Percentiles rank a stretch among this genome's conserved stretches.
These are phyloP conservation scores for Scrobipalpa costella DNA, from an alignment of 2,888 invertebrate species.

Conservation along the genomic window DNA sequence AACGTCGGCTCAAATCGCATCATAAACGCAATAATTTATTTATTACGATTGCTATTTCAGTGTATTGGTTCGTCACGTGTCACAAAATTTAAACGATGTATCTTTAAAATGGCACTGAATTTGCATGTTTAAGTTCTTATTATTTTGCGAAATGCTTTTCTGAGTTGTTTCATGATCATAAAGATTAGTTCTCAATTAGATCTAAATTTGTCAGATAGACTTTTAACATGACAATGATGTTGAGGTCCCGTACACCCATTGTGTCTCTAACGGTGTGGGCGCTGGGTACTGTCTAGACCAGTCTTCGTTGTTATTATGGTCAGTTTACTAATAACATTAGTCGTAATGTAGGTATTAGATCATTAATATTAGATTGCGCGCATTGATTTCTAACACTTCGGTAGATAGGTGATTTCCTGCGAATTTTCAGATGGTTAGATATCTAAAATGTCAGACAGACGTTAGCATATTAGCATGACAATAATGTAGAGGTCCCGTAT, in stretches of 20 bases:
- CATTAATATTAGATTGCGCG: too few relatives aligned
- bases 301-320: too few relatives aligned
- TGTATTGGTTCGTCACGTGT: slow-evolving; percentile 30
- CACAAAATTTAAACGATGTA: slow-evolving; percentile 14
- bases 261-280: slow-evolving; percentile 34
- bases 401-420: too few relatives aligned
- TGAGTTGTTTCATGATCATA: too few relatives aligned
- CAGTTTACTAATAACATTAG: too few relatives aligned
- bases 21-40: slow-evolving; percentile 11
- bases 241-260: slow-evolving; percentile 41
- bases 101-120: slow-evolving; percentile 17
- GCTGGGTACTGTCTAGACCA: background rate
- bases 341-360: too few relatives aligned
- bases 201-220: background rate
- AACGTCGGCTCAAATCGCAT: background rate
- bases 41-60: slow-evolving; percentile 26
- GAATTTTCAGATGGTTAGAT: too few relatives aligned
- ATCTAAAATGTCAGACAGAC: background rate
- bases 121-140: too few relatives aligned
- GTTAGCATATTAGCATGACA: slow-evolving; percentile 42
- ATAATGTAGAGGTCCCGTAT: slow-evolving; percentile 44
- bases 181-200: background rate
- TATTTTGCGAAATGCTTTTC: too few relatives aligned
- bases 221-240: slow-evolving; percentile 28
- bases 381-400: too few relatives aligned